phyloP scores from a whole-genome alignment of 2,888 invertebrate genomes.

The Mamestra brassicae region DNA sequence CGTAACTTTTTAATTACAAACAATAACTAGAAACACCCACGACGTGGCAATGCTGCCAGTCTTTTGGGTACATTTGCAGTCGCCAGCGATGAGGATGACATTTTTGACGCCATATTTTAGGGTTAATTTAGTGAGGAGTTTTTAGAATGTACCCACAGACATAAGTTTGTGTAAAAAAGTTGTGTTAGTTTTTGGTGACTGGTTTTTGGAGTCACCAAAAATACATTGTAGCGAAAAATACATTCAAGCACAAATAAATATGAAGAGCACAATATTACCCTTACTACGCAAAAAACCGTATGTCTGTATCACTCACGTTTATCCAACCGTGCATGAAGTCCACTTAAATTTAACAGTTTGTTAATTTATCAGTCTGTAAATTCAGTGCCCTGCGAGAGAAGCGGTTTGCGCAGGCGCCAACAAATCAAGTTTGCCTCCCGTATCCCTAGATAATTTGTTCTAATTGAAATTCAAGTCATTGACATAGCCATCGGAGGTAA shows the following conservation, averaged over 20 bases:
- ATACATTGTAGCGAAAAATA: no score
- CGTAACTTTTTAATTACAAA: background rate
- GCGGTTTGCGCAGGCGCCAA: constrained; percentile 78
- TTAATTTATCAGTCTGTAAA: constrained; percentile 56
- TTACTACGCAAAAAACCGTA: background rate
- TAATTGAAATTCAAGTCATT: constrained; percentile 94
- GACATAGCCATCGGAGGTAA: constrained; percentile 91
- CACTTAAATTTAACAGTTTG: constrained; percentile 57
- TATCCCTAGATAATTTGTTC: constrained; percentile 91
- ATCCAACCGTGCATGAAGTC: constrained; percentile 36
- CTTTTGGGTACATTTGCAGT: no score
- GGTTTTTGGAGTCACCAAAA: no score
- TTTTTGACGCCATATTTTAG: no score
- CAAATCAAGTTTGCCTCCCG: constrained; percentile 88
- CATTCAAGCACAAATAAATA: background rate
- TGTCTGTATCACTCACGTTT: constrained; percentile 25
- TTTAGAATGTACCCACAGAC: no score
- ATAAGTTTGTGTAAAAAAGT: no score
- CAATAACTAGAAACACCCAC: no score
- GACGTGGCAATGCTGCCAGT: no score
- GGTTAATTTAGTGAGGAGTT: no score
- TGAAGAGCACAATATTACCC: constrained; percentile 2
- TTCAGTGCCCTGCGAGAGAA: constrained; percentile 35
- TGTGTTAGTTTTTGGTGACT: no score
- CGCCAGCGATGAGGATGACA: no score